Conservation (phyloP, 2,113 vertebrate genomes). For the Thermophis baileyi region DNA sequence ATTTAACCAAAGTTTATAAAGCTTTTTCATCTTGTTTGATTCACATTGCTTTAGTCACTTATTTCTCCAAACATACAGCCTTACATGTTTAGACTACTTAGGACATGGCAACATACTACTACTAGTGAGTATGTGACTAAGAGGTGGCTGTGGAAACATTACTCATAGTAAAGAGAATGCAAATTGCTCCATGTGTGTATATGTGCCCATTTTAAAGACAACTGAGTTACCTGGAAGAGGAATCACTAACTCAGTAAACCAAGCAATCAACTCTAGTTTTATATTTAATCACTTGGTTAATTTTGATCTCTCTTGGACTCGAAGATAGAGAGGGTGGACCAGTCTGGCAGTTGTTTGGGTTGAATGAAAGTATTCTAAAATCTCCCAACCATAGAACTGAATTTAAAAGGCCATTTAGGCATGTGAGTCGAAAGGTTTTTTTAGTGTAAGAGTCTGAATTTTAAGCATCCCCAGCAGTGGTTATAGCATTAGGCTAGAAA, state of each 20-base stretch:
- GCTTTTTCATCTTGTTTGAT: neutral
- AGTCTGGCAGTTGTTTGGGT: neutral
- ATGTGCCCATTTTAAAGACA: neutral
- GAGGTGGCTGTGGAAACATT: neutral
- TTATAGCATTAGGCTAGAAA: neutral
- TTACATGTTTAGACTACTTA: neutral
- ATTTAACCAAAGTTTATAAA: neutral
- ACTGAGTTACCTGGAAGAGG: neutral
- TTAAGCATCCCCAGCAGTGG: neutral
- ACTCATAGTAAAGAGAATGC: neutral
- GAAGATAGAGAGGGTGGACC: neutral
- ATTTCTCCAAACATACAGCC: neutral
- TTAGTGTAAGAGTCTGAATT: neutral
- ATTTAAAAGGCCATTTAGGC: neutral
- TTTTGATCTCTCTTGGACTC: neutral
- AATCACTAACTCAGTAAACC: neutral
- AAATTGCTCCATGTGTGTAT: neutral
- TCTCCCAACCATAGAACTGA: neutral
- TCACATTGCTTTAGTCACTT: neutral
- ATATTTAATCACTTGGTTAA: neutral
- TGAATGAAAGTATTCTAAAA: neutral
- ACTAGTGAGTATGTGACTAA: neutral
- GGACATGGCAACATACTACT: neutral
- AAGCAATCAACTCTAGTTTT: neutral
- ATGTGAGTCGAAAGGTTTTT: neutral